Percentiles rank a stretch among this genome's conserved stretches.
Evolutionary conservation across 1,140 invertebrate genomes (phyloP).

Genomic region (Musca domestica): DNA sequence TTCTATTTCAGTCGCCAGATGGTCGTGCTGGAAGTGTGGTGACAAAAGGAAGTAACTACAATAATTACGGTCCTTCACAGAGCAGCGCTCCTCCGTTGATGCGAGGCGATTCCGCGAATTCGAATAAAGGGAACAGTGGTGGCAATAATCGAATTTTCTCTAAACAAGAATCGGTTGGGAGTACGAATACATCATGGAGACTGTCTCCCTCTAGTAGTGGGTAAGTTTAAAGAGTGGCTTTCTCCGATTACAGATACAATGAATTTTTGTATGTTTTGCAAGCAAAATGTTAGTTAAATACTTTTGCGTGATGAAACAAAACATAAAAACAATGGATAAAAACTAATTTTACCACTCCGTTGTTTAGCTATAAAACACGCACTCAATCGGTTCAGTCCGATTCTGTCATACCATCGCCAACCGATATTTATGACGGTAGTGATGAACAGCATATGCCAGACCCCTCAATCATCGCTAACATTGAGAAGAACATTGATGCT

Average conservation of each 20-base stretch:
- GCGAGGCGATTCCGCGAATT: conserved; percentile 56
- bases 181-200: conserved; percentile 65
- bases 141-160: conserved; percentile 60
- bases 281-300: too few species aligned
- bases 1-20: conserved; percentile 35
- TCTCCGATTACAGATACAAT: too few species aligned
- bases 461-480: conserved; percentile 34
- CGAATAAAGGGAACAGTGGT: conserved; percentile 23
- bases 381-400: conserved; percentile 72
- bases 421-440: conserved; percentile 58
- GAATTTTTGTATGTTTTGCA: too few species aligned
- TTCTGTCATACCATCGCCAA: conserved; percentile 71
- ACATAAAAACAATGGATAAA: neutral
- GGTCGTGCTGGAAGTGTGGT: conserved; percentile 59
- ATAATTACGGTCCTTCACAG: conserved; percentile 65
- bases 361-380: conserved; percentile 55
- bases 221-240: conserved; percentile 57
- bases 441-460: conserved; percentile 39
- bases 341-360: conserved; percentile 7
- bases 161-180: conserved; percentile 73
- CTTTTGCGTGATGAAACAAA: too few species aligned
- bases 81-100: conserved; percentile 50
- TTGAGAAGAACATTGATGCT: conserved; percentile 27
- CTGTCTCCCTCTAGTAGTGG: conserved; percentile 79
- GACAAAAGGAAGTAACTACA: conserved; percentile 83